phyloP scores from a whole-genome alignment of 2,888 invertebrate species.

The Noctuana brunneofusca region DNA sequence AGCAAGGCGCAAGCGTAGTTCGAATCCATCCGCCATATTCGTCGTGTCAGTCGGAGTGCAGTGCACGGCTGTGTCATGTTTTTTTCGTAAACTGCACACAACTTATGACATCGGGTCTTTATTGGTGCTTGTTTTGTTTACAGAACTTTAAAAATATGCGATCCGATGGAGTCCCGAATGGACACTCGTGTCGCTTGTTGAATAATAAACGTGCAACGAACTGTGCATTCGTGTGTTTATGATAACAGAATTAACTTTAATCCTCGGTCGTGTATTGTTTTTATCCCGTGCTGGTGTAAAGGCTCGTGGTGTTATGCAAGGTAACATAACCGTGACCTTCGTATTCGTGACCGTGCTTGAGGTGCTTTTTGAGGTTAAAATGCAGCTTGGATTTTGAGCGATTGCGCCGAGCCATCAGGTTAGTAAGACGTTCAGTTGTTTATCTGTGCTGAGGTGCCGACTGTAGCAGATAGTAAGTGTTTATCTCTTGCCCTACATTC shows the following conservation, averaged over 20 bases:
- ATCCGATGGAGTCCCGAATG: conserved; percentile 63
- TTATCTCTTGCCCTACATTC: conserved; percentile 69
- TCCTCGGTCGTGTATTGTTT: conserved; percentile 74
- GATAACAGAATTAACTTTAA: conserved; percentile 78
- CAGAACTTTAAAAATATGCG: conserved; percentile 68
- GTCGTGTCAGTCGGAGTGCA: conserved; percentile 81
- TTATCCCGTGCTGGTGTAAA: conserved; percentile 63
- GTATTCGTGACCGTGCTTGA: conserved; percentile 72
- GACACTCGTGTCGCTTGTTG: conserved; percentile 69
- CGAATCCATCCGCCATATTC: conserved; percentile 82
- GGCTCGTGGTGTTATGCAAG: conserved; percentile 77
- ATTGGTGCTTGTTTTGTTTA: conserved; percentile 65
- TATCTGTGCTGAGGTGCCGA: conserved; percentile 57
- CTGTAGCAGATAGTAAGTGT: conserved; percentile 55
- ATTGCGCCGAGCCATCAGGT: conserved; percentile 80
- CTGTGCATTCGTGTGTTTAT: conserved; percentile 81
- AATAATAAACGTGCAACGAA: conserved; percentile 77
- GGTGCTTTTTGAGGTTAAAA: conserved; percentile 81
- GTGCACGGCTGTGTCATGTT: conserved; percentile 79
- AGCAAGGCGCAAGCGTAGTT: conserved; percentile 80
- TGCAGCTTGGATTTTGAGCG: conserved; percentile 80
- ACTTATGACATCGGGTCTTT: conserved; percentile 66
- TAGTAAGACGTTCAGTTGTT: conserved; percentile 67
- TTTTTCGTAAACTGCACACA: conserved; percentile 75
- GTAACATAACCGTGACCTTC: conserved; percentile 80